A percentile compares a stretch with the other conserved stretches of the same genome.
These are phyloP conservation scores for Tetramorium bicarinatum DNA, from an alignment of 2,888 invertebrate genomes.

Conservation along the genomic window DNA sequence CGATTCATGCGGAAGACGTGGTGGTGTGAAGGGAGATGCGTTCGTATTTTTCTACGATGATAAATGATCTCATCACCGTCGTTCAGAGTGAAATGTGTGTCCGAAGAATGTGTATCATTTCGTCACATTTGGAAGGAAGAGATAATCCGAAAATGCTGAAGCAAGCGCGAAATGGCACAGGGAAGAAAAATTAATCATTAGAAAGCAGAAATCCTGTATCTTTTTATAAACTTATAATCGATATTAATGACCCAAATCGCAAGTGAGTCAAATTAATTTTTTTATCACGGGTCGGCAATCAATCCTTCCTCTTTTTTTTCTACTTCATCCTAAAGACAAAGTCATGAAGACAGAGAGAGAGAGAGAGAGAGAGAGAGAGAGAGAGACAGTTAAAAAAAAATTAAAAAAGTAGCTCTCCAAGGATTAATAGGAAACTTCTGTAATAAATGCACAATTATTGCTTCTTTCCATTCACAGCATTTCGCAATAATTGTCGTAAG, in stretches of 20 bases:
- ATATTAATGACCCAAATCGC: neutral
- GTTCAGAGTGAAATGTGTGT: slow-evolving; percentile 72
- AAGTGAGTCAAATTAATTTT: neutral
- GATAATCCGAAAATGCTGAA: slow-evolving; percentile 17
- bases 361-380: too few species aligned
- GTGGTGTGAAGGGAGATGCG: slow-evolving; percentile 2
- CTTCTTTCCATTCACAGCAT: too few species aligned
- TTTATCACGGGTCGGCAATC: neutral
- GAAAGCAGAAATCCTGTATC: neutral
- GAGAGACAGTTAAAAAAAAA: too few species aligned
- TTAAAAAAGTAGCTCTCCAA: too few species aligned
- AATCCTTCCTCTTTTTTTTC: neutral
- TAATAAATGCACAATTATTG: too few species aligned
- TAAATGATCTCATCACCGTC: slow-evolving; percentile 75
- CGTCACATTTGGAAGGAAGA: neutral
- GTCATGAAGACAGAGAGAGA: neutral
- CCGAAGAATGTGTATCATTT: slow-evolving; percentile 45
- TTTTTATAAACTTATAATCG: neutral
- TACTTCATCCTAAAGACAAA: neutral
- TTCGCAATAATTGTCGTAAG: too few species aligned
- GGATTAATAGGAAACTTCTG: too few species aligned
- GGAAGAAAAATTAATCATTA: neutral
- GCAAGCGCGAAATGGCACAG: slow-evolving; percentile 21
- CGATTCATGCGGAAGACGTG: slow-evolving; percentile 25
- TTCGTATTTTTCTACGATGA: slow-evolving; percentile 75